Conservation (phyloP, 1,140 invertebrate species). For the Formica exsecta region DNA sequence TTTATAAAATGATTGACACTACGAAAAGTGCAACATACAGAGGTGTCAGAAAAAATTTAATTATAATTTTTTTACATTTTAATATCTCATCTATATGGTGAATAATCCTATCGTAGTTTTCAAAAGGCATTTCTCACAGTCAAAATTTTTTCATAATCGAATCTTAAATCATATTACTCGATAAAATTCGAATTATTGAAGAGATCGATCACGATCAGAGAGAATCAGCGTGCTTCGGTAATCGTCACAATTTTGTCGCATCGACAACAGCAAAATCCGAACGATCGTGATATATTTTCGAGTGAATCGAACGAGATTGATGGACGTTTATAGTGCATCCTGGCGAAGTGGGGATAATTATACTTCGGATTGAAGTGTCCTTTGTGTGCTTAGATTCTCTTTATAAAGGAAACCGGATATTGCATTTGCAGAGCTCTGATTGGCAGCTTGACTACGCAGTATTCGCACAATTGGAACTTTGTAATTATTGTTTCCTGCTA, state of each 20-base stretch:
- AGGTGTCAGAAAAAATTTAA: not conserved
- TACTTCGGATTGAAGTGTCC: conserved; percentile 65
- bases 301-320: conserved; percentile 66
- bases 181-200: not conserved
- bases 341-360: conserved; percentile 70
- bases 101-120: not conserved
- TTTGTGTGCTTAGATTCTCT: conserved; percentile 71
- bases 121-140: not conserved
- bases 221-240: not conserved
- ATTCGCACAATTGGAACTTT: conserved; percentile 62
- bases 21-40: not conserved
- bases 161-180: not conserved
- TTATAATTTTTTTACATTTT: not conserved
- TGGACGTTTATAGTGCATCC: conserved; percentile 53
- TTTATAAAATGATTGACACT: not conserved
- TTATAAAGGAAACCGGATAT: conserved; percentile 77
- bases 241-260: not conserved
- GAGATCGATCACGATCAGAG: not conserved
- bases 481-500: conserved; percentile 66
- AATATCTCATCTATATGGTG: not conserved
- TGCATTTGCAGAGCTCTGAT: conserved; percentile 72
- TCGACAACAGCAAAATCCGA: not conserved
- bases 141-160: not conserved
- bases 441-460: conserved; percentile 66
- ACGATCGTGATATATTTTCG: conserved; percentile 34